Evolutionary conservation across 2,113 vertebrate species (phyloP), one percentile per base, ranked within the genome.

Genomic region (Gobius niger): DNA sequence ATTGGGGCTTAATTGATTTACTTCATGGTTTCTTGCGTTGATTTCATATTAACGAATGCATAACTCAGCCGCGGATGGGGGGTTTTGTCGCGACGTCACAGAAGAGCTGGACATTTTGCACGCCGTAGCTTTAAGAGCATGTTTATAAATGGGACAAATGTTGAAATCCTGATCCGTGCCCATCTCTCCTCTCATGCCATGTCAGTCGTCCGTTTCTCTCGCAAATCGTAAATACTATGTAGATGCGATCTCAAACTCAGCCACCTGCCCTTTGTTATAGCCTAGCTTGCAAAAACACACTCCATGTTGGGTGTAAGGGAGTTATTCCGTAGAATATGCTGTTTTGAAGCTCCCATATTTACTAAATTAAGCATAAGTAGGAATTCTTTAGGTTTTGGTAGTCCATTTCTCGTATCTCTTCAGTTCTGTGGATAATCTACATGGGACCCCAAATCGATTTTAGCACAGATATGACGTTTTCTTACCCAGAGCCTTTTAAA

Each of bases 91-190:
- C 85, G 86, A 89, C 89, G 88, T 89, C 88, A 89, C 85, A 85
- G 87, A 86, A 74, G 86, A 82, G 89, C 95, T 87, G 93, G 34
- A 94, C 88, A 34, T 91, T 95, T 93, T 95, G 96, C 96, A 98
- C 93, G 92, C 91, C 94, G 87, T 94, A 93, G 93, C 92, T 95
- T 94, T 93, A 87, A 92, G 93, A 95, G 95, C 95, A 98, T 96
- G 96, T 94, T 96, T 95, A 90, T 54, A 54, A 34, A 54, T 92
- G 82, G 85, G 93, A 92, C 91, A 92, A 73, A 82, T 91, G 75
- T 89, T 85, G 88, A 89, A 83, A 34, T 78, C 84, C 41, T 70
- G 64, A 75, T 61, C 75, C 34, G 66, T 18, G 47, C 73, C 47
- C 63, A 67, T 82, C 73, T 68, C 50, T 76, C 64, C 57, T 81